phyloP scores from a whole-genome alignment of 2,113 vertebrate genomes.

The Oxyura jamaicensis region DNA sequence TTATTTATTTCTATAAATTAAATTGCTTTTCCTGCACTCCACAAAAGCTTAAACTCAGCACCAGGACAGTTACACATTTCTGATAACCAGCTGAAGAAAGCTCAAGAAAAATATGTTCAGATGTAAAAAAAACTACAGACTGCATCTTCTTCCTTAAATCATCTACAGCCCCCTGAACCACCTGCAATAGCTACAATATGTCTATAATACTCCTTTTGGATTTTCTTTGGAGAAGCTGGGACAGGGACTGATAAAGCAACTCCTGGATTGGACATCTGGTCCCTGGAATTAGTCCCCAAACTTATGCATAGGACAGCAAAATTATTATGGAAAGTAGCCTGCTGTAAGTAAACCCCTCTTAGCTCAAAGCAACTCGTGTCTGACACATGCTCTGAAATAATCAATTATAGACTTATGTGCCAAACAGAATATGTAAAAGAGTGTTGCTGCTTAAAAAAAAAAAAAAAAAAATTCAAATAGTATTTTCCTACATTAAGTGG shows the following conservation, averaged over 20 bases:
- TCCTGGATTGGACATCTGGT: background rate
- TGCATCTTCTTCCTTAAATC: background rate
- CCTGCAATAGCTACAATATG: background rate
- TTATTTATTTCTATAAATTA: background rate
- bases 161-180: background rate
- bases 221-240: background rate
- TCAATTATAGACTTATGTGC: rapidly evolving
- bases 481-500: background rate
- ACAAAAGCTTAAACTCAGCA: background rate
- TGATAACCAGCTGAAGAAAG: background rate
- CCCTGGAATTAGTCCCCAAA: background rate
- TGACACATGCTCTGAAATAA: background rate
- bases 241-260: background rate
- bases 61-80: background rate
- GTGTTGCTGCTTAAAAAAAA: no score
- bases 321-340: background rate
- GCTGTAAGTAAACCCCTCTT: background rate
- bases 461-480: background rate
- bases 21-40: background rate
- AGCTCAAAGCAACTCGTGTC: background rate
- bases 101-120: background rate
- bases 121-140: background rate
- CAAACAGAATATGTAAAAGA: background rate
- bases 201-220: background rate
- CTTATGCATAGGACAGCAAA: background rate